Percentiles rank a stretch among this genome's conserved stretches.
Evolutionary conservation across 2,113 vertebrate species (phyloP).

Genomic region (Aphyosemion australe): DNA sequence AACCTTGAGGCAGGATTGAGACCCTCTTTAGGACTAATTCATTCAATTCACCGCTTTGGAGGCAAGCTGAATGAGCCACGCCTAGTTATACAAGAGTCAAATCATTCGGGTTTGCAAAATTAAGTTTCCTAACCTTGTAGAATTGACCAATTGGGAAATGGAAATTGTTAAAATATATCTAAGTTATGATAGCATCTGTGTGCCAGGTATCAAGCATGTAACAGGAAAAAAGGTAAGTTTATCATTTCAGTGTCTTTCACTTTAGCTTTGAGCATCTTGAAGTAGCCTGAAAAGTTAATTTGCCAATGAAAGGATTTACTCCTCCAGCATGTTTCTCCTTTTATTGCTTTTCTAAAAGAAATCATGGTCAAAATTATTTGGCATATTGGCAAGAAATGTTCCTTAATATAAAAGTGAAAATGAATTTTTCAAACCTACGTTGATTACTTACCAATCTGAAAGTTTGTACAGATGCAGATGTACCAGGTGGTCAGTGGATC

Average conservation of each 20-base stretch:
- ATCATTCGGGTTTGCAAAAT: constrained; percentile 41
- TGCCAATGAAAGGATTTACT: too few species aligned
- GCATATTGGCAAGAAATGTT: too few species aligned
- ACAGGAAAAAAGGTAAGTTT: neutral
- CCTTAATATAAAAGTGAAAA: too few species aligned
- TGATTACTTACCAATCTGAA: too few species aligned
- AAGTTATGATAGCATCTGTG: neutral
- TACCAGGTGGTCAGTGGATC: too few species aligned
- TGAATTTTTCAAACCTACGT: too few species aligned
- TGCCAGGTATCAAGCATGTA: neutral
- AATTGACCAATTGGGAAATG: constrained; percentile 37
- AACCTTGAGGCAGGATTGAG: constrained; percentile 62
- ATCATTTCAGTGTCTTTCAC: neutral
- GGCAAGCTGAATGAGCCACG: constrained; percentile 31
- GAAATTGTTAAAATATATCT: constrained; percentile 15
- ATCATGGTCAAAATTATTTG: too few species aligned
- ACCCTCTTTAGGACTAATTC: constrained; percentile 52
- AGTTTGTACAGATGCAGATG: too few species aligned
- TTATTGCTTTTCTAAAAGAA: too few species aligned
- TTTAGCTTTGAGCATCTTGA: neutral
- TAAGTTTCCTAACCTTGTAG: constrained; percentile 28
- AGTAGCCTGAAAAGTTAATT: too few species aligned
- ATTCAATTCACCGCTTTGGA: constrained; percentile 35
- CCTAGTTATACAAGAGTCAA: constrained; percentile 34
- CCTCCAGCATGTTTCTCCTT: too few species aligned